A percentile compares a stretch with the other conserved stretches of the same genome.
These are phyloP conservation scores for Patella pellucida DNA, from an alignment of 2,888 invertebrate genomes.

Conservation along the genomic window DNA sequence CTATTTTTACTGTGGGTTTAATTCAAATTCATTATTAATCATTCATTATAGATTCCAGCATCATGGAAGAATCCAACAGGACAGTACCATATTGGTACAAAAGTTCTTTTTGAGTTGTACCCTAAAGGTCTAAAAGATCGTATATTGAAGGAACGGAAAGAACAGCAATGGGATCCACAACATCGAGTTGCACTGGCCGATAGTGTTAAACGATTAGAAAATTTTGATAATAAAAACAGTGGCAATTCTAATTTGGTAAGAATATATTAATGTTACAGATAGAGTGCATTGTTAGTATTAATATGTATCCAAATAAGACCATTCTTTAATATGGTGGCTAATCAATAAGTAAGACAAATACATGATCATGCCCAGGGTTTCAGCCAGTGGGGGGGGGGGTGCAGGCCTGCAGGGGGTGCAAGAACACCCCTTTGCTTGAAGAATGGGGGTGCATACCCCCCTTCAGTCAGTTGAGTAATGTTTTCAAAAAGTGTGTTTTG, in stretches of 20 bases:
- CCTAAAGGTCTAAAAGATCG: constrained; percentile 87
- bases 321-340: too few relatives aligned
- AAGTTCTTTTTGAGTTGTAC: constrained; percentile 88
- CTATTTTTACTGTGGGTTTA: not conserved
- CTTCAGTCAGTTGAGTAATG: too few relatives aligned
- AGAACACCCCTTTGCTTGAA: too few relatives aligned
- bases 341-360: too few relatives aligned
- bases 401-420: too few relatives aligned
- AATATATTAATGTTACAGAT: not conserved
- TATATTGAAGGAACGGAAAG: constrained; percentile 81
- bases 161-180: constrained; percentile 86
- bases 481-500: too few relatives aligned
- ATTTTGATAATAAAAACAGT: constrained; percentile 78
- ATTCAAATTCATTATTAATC: not conserved
- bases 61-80: constrained; percentile 88
- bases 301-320: too few relatives aligned
- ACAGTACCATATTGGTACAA: constrained; percentile 88
- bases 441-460: too few relatives aligned
- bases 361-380: too few relatives aligned
- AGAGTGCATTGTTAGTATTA: too few relatives aligned
- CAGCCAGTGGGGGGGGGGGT: too few relatives aligned
- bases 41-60: constrained; percentile 79
- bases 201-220: constrained; percentile 80
- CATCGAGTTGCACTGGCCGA: constrained; percentile 86
- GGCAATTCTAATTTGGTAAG: constrained; percentile 27